phyloP scores from a whole-genome alignment of 2,113 vertebrate genomes.

The Spheniscus mendiculus region DNA sequence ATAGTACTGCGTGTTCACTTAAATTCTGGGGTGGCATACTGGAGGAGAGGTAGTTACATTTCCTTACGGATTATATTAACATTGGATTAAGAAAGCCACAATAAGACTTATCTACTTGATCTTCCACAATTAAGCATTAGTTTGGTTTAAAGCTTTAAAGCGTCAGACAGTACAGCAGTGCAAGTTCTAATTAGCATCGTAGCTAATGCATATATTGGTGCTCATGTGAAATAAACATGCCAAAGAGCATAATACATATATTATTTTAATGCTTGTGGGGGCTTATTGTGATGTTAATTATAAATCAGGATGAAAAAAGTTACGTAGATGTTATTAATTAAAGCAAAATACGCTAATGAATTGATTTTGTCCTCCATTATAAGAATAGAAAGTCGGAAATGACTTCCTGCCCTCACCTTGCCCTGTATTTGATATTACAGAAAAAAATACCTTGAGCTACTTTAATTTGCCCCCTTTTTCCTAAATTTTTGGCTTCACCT shows the following conservation, averaged over 20 bases:
- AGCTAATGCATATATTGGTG: neutral
- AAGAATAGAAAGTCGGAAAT: neutral
- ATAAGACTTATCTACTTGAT: neutral
- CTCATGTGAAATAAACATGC: neutral
- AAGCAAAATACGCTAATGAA: neutral
- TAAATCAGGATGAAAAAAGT: neutral
- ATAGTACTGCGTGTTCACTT: neutral
- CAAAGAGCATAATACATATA: neutral
- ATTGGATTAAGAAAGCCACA: neutral
- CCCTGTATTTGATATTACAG: neutral
- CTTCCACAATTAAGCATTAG: constrained; percentile 14
- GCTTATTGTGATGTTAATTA: neutral
- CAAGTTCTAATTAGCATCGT: neutral
- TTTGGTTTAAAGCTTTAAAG: neutral
- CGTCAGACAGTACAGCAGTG: neutral
- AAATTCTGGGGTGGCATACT: neutral
- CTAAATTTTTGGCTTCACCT: neutral
- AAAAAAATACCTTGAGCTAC: neutral
- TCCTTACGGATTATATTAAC: neutral
- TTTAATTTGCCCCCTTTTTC: neutral
- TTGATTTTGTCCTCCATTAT: rapidly evolving
- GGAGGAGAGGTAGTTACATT: neutral
- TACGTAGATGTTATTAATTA: neutral
- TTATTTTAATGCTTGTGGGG: neutral
- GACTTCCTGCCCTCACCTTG: neutral